Conservation (phyloP, 2,113 vertebrate genomes). For the Mastomys coucha region DNA sequence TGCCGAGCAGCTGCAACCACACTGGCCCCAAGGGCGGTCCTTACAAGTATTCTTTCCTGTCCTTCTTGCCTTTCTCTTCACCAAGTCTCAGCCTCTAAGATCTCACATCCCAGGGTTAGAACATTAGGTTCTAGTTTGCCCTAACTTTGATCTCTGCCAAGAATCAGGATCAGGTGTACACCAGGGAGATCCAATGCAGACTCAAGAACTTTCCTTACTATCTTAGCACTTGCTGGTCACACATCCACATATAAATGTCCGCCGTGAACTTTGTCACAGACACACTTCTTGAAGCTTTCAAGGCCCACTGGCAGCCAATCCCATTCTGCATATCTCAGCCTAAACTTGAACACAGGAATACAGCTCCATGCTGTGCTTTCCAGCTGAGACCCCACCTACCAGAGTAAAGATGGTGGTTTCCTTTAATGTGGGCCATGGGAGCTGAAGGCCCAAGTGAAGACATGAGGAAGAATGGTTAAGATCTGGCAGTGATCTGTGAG, state of each 20-base stretch:
- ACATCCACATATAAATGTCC: not conserved
- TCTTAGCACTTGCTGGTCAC: not conserved
- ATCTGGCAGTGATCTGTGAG: not conserved
- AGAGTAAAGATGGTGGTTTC: not conserved
- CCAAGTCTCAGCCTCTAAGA: not conserved
- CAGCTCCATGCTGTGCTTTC: not conserved
- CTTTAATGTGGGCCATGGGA: not conserved
- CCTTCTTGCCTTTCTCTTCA: not conserved
- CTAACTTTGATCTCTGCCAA: slow-evolving; percentile 9
- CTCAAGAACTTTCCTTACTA: not conserved
- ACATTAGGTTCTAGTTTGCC: not conserved
- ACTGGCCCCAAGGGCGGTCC: not conserved
- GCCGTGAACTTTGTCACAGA: not conserved
- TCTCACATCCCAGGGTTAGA: not conserved
- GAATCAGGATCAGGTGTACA: not conserved
- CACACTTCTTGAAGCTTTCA: not conserved
- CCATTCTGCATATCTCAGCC: not conserved
- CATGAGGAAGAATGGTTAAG: not conserved
- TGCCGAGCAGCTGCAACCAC: not conserved
- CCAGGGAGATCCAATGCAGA: not conserved
- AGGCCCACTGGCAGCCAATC: not conserved
- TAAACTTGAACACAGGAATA: not conserved
- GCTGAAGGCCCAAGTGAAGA: not conserved
- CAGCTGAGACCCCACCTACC: not conserved
- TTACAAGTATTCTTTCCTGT: not conserved